Percentiles rank a stretch among this genome's conserved stretches.
Conservation (phyloP, 35 echinoderm and acorn worm species). For the Lytechinus pictus region DNA sequence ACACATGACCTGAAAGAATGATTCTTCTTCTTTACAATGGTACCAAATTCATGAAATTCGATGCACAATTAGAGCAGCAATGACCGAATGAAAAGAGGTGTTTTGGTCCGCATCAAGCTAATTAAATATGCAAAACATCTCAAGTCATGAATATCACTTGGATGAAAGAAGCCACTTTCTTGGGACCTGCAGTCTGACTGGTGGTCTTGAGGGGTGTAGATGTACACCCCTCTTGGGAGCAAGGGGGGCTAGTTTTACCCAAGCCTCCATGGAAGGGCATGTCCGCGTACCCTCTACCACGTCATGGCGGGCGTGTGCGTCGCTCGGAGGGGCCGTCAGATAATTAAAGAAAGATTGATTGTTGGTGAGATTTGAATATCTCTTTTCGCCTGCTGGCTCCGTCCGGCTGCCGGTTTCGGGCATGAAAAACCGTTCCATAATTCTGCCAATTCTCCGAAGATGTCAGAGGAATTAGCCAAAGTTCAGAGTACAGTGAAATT, state of each 20-base stretch:
- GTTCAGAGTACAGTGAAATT: not conserved
- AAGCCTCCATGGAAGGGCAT: not conserved
- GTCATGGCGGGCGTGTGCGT: not conserved
- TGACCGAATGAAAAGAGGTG: no score
- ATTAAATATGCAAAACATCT: no score
- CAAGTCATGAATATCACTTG: no score
- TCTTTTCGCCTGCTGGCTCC: not conserved
- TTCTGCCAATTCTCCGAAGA: not conserved
- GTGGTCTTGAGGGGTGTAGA: not conserved
- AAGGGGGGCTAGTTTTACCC: not conserved
- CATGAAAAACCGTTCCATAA: not conserved
- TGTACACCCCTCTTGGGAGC: not conserved
- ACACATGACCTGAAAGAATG: no score
- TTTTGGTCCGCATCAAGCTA: no score
- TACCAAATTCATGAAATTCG: no score
- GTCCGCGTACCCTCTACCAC: not conserved
- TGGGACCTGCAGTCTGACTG: no score
- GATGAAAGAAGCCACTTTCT: no score
- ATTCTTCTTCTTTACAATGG: no score
- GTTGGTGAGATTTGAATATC: slow-evolving; percentile 4
- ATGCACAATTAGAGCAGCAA: no score
- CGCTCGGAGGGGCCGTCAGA: not conserved
- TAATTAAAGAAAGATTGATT: slow-evolving; percentile 21
- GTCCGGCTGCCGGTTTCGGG: not conserved
- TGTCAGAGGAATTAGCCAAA: not conserved